Evolutionary conservation across 2,888 invertebrate genomes (phyloP).

Genomic region (Aromia moschata): DNA sequence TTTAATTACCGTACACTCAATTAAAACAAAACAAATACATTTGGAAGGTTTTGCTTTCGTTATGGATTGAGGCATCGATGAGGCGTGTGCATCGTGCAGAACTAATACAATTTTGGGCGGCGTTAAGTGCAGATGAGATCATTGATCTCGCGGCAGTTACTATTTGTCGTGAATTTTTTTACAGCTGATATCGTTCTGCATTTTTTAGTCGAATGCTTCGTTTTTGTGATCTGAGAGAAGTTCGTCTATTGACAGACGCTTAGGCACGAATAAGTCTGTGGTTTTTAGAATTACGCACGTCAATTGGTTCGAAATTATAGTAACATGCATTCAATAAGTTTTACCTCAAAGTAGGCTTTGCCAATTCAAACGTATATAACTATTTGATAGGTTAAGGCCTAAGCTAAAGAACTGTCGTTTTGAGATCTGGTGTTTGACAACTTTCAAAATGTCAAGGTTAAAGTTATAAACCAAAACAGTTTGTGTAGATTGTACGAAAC

Average conservation of each 20-base stretch:
- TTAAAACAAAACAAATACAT: no score
- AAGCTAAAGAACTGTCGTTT: no score
- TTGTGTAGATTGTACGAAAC: no score
- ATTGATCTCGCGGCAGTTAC: conserved; percentile 6
- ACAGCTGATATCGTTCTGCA: background rate
- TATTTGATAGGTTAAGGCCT: no score
- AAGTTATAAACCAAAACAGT: no score
- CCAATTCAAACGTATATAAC: no score
- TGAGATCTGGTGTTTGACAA: no score
- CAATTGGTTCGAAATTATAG: no score
- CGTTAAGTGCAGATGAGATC: conserved; percentile 3
- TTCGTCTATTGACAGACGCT: background rate
- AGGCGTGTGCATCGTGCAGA: conserved; percentile 11
- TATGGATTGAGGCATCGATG: conserved; percentile 14
- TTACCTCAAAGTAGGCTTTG: no score
- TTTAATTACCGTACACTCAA: no score
- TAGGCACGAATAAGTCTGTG: background rate
- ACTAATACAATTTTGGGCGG: conserved; percentile 14
- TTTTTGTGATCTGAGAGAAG: background rate
- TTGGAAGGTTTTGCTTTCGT: conserved; percentile 17
- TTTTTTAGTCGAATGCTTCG: background rate
- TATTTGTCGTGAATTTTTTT: background rate
- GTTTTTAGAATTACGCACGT: background rate
- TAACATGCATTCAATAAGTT: no score
- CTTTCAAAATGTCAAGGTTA: no score